These are phyloP conservation scores for Mus minutoides DNA, from an alignment of 2,797 vertebrate genomes.

Conservation along the genomic window DNA sequence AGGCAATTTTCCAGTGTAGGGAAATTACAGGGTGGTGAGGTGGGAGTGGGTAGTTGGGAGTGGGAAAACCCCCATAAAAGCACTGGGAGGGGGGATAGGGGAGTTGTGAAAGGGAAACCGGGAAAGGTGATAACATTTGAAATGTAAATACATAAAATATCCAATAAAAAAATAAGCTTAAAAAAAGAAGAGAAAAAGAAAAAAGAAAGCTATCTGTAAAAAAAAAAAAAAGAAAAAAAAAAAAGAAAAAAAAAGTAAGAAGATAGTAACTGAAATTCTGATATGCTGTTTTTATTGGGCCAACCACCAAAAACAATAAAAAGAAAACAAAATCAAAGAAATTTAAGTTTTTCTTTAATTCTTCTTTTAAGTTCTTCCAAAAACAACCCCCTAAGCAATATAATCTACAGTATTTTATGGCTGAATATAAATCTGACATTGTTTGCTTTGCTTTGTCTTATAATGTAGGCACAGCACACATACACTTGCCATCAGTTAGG, in stretches of 20 bases:
- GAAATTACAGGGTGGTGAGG: too few relatives aligned
- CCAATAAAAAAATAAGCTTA: too few relatives aligned
- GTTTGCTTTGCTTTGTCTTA: conserved; percentile 31
- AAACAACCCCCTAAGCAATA: neutral
- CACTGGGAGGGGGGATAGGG: too few relatives aligned
- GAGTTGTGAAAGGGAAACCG: too few relatives aligned
- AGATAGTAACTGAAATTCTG: neutral
- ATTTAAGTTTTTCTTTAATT: neutral
- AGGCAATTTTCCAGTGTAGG: too few relatives aligned
- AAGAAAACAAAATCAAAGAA: neutral
- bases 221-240: too few relatives aligned
- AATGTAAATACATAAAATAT: too few relatives aligned
- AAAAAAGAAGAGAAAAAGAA: too few relatives aligned
- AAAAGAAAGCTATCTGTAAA: too few relatives aligned
- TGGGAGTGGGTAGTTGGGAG: too few relatives aligned
- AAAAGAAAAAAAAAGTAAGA: neutral
- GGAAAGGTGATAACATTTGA: too few relatives aligned
- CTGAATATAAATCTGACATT: conserved; percentile 21
- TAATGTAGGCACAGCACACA: neutral
- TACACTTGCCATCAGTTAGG: conserved; percentile 2
- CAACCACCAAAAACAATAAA: neutral
- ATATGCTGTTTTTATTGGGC: neutral
- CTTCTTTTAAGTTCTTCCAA: neutral
- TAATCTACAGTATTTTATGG: neutral
- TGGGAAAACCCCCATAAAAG: too few relatives aligned